Percentiles rank a stretch among this genome's conserved stretches.
Conservation (phyloP, 2,113 vertebrate species). For the Sclerurus mexicanus region DNA sequence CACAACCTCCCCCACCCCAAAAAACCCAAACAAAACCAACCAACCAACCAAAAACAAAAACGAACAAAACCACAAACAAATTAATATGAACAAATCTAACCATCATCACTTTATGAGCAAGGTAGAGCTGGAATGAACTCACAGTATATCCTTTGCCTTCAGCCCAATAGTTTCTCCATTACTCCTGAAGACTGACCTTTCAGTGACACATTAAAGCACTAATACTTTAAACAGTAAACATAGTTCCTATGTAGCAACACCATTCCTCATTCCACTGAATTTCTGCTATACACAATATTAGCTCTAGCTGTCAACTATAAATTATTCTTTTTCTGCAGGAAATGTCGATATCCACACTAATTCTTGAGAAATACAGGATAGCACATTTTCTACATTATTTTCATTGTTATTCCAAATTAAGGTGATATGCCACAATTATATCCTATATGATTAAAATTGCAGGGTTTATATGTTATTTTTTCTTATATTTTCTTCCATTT, state of each 20-base stretch:
- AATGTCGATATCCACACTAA: not conserved
- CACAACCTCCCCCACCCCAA: not conserved
- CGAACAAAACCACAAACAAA: not conserved
- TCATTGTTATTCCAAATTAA: not conserved
- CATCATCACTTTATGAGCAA: not conserved
- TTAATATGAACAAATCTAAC: not conserved
- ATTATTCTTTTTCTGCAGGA: not conserved
- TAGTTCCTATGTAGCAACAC: not conserved
- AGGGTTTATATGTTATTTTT: not conserved
- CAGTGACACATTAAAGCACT: not conserved
- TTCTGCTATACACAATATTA: not conserved
- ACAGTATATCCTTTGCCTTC: not conserved
- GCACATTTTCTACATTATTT: not conserved
- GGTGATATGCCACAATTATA: not conserved
- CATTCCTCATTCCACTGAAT: not conserved
- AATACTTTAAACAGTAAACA: not conserved
- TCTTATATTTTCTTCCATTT: not conserved
- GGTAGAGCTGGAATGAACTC: not conserved
- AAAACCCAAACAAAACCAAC: not conserved
- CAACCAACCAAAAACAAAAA: not conserved
- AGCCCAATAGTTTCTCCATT: not conserved
- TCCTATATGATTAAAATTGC: not conserved
- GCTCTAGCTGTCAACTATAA: not conserved
- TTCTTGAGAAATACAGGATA: not conserved
- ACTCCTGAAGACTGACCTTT: slow-evolving; percentile 22